A percentile compares a stretch with the other conserved stretches of the same genome.
Conservation (phyloP, 2,888 invertebrate species). For the Panzeria rudis region DNA sequence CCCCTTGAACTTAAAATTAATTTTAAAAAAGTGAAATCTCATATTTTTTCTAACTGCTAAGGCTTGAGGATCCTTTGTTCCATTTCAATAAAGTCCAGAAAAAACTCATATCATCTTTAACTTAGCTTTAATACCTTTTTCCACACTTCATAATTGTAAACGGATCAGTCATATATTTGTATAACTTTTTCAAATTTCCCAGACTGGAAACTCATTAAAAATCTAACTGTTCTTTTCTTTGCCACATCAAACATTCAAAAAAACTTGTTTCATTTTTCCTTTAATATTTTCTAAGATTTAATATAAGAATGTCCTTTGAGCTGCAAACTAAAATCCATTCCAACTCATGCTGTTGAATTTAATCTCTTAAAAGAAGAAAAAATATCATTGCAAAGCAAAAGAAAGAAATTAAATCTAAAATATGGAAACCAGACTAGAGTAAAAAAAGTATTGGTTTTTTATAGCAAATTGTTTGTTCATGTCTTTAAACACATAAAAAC, state of each 20-base stretch:
- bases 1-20: too few relatives aligned
- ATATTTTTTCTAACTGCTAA: too few relatives aligned
- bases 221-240: not conserved
- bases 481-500: slow-evolving; percentile 51
- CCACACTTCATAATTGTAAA: too few relatives aligned
- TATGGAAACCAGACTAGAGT: slow-evolving; percentile 17
- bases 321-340: not conserved
- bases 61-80: too few relatives aligned
- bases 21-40: too few relatives aligned
- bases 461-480: slow-evolving; percentile 44
- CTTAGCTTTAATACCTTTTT: too few relatives aligned
- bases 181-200: slow-evolving; percentile 4
- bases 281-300: slow-evolving; percentile 54
- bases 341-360: slow-evolving; percentile 9
- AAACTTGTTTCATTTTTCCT: slow-evolving; percentile 32
- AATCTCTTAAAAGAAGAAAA: slow-evolving; percentile 2
- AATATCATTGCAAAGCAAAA: not conserved
- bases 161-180: not conserved
- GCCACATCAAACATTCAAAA: slow-evolving; percentile 3
- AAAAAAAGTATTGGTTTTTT: not conserved
- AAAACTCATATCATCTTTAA: too few relatives aligned
- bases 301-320: slow-evolving; percentile 55
- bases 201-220: slow-evolving; percentile 34
- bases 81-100: too few relatives aligned
- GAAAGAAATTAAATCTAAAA: not conserved